Conservation (phyloP, 2,113 vertebrate genomes). For the Ammodytes marinus region DNA sequence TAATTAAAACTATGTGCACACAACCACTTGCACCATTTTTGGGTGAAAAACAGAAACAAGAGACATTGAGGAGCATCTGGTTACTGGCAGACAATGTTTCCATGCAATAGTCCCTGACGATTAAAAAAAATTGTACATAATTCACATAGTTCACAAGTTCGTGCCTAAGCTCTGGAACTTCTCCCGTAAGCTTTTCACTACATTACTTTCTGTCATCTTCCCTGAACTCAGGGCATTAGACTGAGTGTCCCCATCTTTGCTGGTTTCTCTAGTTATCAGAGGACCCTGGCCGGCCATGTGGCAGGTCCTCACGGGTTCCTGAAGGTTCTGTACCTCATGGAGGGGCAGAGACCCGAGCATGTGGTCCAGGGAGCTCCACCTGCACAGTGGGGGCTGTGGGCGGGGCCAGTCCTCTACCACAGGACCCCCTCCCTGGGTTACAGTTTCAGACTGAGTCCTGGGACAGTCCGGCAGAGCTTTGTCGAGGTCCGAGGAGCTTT, state of each 20-base stretch:
- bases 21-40: conserved; percentile 28
- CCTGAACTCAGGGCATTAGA: conserved; percentile 28
- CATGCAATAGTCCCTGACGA: conserved; percentile 21
- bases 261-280: conserved; percentile 71
- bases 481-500: conserved; percentile 48
- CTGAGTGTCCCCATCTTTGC: conserved; percentile 43
- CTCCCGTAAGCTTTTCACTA: conserved; percentile 92
- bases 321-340: conserved; percentile 68
- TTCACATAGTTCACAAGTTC: conserved; percentile 73
- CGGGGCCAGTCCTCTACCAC: conserved; percentile 56
- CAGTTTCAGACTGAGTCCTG: conserved; percentile 8
- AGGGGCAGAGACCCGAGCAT: conserved; percentile 63
- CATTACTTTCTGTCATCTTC: conserved; percentile 73
- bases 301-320: conserved; percentile 51
- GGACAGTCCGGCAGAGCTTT: conserved; percentile 37
- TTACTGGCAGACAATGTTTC: conserved; percentile 9
- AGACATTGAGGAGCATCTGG: neutral
- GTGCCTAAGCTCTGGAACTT: conserved; percentile 92
- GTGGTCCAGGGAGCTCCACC: conserved; percentile 81
- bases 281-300: conserved; percentile 78
- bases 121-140: conserved; percentile 20
- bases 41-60: neutral
- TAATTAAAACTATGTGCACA: conserved; percentile 18
- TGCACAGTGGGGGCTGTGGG: conserved; percentile 64
- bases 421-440: neutral